Conservation (phyloP, 1,140 invertebrate genomes). For the Magallana gigas region DNA sequence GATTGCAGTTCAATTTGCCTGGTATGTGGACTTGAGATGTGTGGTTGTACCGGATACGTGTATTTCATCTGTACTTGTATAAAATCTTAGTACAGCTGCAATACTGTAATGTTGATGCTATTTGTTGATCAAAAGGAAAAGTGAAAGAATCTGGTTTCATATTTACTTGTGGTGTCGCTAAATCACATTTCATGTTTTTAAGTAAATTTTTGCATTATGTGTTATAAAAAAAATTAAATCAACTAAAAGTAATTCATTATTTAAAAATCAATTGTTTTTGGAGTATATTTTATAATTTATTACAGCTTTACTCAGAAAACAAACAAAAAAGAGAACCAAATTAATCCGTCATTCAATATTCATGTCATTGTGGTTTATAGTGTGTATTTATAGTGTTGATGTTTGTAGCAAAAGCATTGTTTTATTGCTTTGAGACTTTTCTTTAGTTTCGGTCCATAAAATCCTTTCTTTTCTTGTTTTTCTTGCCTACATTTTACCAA, state of each 20-base stretch:
- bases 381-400: conserved; percentile 17
- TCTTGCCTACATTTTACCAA: conserved; percentile 31
- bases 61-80: not conserved
- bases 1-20: not conserved
- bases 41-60: not conserved
- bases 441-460: conserved; percentile 20
- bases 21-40: not conserved
- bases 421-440: conserved; percentile 26
- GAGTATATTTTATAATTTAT: not conserved
- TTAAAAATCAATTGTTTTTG: not conserved
- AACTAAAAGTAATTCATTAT: not conserved
- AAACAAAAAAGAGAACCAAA: conserved; percentile 22
- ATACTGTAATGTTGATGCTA: not conserved
- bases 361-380: not conserved
- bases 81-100: not conserved
- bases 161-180: conserved; percentile 21
- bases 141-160: conserved; percentile 1
- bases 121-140: not conserved
- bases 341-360: conserved; percentile 18
- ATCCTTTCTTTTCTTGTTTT: conserved; percentile 16
- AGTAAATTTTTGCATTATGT: not conserved
- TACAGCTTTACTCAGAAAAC: conserved; percentile 29
- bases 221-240: not conserved
- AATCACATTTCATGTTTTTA: not conserved
- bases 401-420: conserved; percentile 23